phyloP scores from a whole-genome alignment of 2,113 vertebrate species.

The Aplodontia rufa region DNA sequence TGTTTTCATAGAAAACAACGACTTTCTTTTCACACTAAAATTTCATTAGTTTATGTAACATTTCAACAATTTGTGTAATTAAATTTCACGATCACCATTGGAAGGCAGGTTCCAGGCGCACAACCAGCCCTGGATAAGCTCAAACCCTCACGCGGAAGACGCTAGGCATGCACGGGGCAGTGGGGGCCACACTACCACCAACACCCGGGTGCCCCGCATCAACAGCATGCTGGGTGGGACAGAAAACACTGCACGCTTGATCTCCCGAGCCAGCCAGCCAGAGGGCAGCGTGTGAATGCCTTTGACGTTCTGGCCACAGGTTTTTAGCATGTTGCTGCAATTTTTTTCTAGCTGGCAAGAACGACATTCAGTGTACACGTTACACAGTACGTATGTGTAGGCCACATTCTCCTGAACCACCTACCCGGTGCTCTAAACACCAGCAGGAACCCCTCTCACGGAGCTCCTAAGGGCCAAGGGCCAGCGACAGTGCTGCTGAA shows the following conservation, averaged over 20 bases:
- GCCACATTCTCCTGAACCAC: neutral
- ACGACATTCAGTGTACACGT: neutral
- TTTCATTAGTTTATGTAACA: neutral
- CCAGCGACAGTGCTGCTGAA: neutral
- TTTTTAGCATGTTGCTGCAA: neutral
- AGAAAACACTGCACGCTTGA: neutral
- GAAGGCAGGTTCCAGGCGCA: neutral
- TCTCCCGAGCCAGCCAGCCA: neutral
- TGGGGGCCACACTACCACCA: neutral
- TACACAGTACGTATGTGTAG: accelerated
- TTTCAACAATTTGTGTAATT: neutral
- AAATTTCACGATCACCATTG: neutral
- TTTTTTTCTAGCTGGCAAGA: neutral
- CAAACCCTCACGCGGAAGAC: neutral
- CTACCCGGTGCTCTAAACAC: neutral
- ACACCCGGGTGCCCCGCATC: accelerated
- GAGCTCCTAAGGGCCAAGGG: neutral
- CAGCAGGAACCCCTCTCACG: accelerated
- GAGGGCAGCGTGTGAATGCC: neutral
- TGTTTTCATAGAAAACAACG: neutral
- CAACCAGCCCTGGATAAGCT: neutral
- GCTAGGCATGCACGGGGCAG: accelerated
- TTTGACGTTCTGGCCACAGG: neutral
- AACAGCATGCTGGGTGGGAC: accelerated
- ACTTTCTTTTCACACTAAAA: neutral